Conservation (phyloP, 2,888 invertebrate species). For the Melinaea menophilus region DNA sequence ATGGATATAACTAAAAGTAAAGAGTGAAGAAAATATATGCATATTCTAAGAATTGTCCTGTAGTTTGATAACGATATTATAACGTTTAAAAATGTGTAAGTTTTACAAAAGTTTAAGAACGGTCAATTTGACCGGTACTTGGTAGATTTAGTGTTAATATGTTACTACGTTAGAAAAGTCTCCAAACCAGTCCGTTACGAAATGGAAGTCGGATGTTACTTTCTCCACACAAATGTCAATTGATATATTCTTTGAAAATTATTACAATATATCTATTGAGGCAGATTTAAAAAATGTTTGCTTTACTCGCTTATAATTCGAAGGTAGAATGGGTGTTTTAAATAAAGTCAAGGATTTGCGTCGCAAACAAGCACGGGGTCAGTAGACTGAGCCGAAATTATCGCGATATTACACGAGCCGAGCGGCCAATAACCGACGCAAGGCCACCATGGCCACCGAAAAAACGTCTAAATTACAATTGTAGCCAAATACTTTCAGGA, state of each 20-base stretch:
- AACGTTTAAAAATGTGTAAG: too few relatives aligned
- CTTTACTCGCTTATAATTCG: too few relatives aligned
- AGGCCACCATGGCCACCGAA: constrained; percentile 55
- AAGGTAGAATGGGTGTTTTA: constrained; percentile 54
- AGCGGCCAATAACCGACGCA: constrained; percentile 71
- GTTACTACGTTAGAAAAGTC: constrained; percentile 36
- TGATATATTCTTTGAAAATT: constrained; percentile 5
- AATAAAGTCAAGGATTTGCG: constrained; percentile 76
- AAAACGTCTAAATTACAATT: background rate
- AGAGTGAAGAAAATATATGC: too few relatives aligned
- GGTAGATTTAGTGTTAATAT: too few relatives aligned
- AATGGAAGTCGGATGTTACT: constrained; percentile 66
- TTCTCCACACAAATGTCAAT: constrained; percentile 46
- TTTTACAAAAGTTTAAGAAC: too few relatives aligned
- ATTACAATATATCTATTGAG: too few relatives aligned
- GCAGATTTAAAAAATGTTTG: too few relatives aligned
- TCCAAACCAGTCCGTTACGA: constrained; percentile 54
- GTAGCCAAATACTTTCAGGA: background rate
- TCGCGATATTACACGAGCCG: constrained; percentile 68
- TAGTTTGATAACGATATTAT: too few relatives aligned
- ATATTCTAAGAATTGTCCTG: too few relatives aligned
- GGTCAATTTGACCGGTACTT: too few relatives aligned
- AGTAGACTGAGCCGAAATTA: constrained; percentile 76
- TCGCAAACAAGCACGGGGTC: constrained; percentile 73
- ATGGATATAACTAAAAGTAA: too few relatives aligned